phyloP scores from a whole-genome alignment of 2,113 vertebrate species.

The Carettochelys insculpta region DNA sequence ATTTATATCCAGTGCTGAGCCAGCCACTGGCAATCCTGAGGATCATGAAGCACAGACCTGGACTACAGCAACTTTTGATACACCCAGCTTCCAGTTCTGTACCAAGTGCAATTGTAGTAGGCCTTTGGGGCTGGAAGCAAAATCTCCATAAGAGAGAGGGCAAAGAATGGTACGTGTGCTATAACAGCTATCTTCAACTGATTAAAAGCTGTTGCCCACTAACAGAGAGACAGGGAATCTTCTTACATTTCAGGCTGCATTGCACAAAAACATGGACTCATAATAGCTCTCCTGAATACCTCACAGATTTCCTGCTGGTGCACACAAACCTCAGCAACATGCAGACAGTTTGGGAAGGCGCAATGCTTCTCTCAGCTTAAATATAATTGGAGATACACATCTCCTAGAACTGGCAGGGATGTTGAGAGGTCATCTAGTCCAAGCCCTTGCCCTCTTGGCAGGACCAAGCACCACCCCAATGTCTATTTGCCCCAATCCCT shows the following conservation, averaged over 20 bases:
- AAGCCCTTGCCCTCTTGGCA: no score
- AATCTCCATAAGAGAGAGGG: fast-evolving
- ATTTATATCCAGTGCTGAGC: neutral
- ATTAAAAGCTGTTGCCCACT: neutral
- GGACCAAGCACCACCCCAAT: no score
- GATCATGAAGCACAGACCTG: neutral
- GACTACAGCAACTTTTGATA: neutral
- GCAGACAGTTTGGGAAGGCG: neutral
- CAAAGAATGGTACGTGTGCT: neutral
- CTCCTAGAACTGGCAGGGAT: no score
- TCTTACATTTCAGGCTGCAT: neutral
- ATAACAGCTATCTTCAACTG: neutral
- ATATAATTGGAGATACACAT: no score
- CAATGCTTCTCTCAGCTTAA: neutral
- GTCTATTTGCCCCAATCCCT: no score
- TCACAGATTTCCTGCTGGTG: neutral
- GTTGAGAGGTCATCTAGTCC: no score
- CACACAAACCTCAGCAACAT: fast-evolving
- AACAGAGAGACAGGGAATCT: neutral
- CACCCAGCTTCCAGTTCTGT: fast-evolving
- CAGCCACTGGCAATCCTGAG: neutral
- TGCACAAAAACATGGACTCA: neutral
- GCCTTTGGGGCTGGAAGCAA: neutral
- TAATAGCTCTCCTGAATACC: fast-evolving
- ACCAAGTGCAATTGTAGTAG: neutral